Conservation (phyloP, 2,113 vertebrate species). For the Hipposideros armiger region DNA sequence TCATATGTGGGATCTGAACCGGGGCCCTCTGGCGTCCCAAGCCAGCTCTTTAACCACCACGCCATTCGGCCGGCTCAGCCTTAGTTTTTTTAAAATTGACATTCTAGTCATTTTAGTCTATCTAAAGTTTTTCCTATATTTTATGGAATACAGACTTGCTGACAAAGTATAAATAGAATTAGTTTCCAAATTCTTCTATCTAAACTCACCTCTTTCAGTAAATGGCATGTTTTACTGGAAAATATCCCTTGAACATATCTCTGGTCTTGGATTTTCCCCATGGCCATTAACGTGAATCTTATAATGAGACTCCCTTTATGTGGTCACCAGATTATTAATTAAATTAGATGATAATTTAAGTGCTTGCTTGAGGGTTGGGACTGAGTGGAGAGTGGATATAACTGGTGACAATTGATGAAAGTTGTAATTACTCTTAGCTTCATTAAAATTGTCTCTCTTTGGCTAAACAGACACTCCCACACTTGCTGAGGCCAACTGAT, state of each 20-base stretch:
- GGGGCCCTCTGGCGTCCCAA: no score
- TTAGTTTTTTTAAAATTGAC: not conserved
- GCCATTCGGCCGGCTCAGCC: not conserved
- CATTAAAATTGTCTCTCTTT: slow-evolving; percentile 53
- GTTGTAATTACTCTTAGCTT: not conserved
- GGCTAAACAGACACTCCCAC: not conserved
- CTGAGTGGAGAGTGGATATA: not conserved
- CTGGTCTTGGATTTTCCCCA: not conserved
- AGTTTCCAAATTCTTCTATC: slow-evolving; percentile 56
- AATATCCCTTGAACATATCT: not conserved
- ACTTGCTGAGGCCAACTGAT: not conserved
- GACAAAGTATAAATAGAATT: not conserved
- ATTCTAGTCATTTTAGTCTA: not conserved
- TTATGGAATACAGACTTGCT: slow-evolving; percentile 6
- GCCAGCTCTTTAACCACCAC: no score
- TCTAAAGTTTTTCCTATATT: not conserved
- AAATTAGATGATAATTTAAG: slow-evolving; percentile 32
- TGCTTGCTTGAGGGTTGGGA: not conserved
- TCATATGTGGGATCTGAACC: no score
- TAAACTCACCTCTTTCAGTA: not conserved
- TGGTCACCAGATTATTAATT: slow-evolving; percentile 20
- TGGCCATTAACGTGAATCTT: not conserved
- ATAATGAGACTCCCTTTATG: slow-evolving; percentile 1
- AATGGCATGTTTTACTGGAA: not conserved
- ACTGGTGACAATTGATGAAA: slow-evolving; percentile 40